These are phyloP conservation scores for Rattus norvegicus DNA, from an alignment of 2,113 vertebrate genomes.

Conservation along the genomic window DNA sequence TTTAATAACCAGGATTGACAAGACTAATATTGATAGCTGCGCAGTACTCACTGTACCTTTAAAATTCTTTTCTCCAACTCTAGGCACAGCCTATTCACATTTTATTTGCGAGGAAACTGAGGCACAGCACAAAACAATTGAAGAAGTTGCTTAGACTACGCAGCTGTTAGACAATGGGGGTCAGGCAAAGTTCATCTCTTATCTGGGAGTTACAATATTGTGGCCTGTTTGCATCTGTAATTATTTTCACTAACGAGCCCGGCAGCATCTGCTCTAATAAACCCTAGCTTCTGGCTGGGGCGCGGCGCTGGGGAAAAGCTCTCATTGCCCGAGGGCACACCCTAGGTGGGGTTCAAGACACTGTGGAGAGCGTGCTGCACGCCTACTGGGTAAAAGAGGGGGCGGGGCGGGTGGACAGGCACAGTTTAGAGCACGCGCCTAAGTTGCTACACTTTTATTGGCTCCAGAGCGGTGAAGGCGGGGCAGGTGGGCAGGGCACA, in stretches of 20 bases:
- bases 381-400: neutral
- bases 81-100: neutral
- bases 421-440: neutral
- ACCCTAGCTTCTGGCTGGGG: neutral
- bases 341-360: neutral
- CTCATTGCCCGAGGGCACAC: neutral
- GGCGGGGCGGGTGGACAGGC: neutral
- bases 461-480: neutral
- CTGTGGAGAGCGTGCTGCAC: rapidly evolving
- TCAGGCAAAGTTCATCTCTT: neutral
- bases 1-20: neutral
- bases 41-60: neutral
- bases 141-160: neutral
- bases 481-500: neutral
- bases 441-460: neutral
- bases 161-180: neutral
- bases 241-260: neutral
- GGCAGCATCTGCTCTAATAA: too few species aligned
- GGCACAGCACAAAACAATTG: neutral
- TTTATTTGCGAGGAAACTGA: neutral
- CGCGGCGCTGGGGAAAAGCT: too few species aligned
- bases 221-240: neutral
- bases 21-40: neutral
- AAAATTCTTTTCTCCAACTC: neutral
- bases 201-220: neutral